A percentile compares a stretch with the other conserved stretches of the same genome.
Evolutionary conservation across 2,888 invertebrate genomes (phyloP).

Genomic region (Heliconius sara): DNA sequence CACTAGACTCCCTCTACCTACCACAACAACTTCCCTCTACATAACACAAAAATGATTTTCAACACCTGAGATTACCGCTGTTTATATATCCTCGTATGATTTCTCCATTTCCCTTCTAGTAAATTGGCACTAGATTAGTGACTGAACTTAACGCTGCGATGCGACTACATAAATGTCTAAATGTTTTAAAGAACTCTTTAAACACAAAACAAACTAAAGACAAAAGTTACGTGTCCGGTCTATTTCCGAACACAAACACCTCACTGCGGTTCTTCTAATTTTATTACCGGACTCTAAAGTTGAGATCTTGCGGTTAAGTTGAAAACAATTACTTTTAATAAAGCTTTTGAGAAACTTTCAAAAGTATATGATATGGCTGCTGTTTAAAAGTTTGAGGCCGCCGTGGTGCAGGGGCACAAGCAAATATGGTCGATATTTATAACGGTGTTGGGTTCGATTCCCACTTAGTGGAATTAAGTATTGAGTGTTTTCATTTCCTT

Average conservation of each 20-base stretch:
- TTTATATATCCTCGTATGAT: no score
- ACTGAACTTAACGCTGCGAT: no score
- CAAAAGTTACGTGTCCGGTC: neutral
- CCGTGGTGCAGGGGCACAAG: neutral
- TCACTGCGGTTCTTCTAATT: constrained; percentile 3
- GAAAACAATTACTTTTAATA: constrained; percentile 1
- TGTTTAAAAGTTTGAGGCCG: neutral
- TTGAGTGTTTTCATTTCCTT: neutral
- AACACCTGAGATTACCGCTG: no score
- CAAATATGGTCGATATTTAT: neutral
- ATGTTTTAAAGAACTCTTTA: no score
- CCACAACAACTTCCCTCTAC: no score
- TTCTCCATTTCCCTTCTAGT: no score
- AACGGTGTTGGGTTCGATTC: neutral
- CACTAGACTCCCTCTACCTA: no score
- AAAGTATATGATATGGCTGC: neutral
- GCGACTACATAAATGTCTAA: no score
- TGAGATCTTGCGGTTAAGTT: constrained; percentile 4
- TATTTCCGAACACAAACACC: constrained; percentile 4
- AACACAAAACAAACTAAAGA: neutral
- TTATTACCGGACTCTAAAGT: constrained; percentile 1
- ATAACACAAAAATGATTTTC: no score
- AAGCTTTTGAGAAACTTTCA: neutral
- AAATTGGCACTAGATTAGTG: no score
- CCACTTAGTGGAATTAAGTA: neutral